Base-by-base conservation (phyloP, 35 echinoderm and acorn worm species). In the Acanthaster planci region DNA sequence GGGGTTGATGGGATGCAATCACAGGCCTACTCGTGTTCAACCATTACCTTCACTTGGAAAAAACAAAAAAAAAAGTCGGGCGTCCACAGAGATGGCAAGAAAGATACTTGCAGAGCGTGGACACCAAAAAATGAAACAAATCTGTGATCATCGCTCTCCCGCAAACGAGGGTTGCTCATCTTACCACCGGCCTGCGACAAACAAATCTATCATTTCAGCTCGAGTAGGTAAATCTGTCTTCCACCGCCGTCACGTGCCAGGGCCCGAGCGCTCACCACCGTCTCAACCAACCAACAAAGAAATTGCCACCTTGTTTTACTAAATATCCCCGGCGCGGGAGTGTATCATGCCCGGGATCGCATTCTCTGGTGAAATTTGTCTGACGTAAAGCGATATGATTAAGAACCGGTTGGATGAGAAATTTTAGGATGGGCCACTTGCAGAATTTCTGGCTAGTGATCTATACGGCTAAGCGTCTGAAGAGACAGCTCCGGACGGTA, bases 331-430 rank as follows among this genome's bases (percentile, higher is more conserved):
- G 34, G 26, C 34, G 64, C 34, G 64, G 64, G 64, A 72, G 64
- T 72, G 64, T 72, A 72, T 72, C 64, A 72, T 26, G 26, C 23
- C 64, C 64, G 30, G 64, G 64, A 72, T 72, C 64, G 64, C 64
- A 34, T 72, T 72, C 64, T 14, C 64, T 10, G 34, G 64, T 72
- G 64, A 72, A 72, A 72, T 72, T 72, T 34, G 64, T 34, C 64
- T 72, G 64, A 72, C 64, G 64, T 72, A 72, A 72, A 72, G 64
- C 64, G 64, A 72, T 72, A 72, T 72, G 64, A 72, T 72, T 72
- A 72, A 72, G 64, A 72, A 26, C 64, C 64, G 64, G 34, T 34
- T 72, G 64, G 64, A 72, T 72, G 64, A 72, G 64, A 72, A 72
- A 72, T 72, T 72, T 72, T 72, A 72, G 64, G 64, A 72, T 72